Conservation (phyloP, 2,888 invertebrate genomes). For the Drosophila emarginata region DNA sequence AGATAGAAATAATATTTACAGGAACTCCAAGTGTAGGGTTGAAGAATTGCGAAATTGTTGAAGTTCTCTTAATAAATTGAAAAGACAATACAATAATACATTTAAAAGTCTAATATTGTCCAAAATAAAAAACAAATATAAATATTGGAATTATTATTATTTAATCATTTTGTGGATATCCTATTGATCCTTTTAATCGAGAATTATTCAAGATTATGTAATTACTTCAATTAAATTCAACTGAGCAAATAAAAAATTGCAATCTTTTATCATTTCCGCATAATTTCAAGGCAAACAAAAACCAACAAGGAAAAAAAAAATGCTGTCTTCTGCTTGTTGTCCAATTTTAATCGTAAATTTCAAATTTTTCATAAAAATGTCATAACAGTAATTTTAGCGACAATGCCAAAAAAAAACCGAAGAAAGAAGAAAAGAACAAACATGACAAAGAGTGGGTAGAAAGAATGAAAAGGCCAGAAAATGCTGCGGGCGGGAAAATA, state of each 20-base stretch:
- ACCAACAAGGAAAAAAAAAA: conserved; percentile 10
- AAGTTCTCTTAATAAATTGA: too few relatives aligned
- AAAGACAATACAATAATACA: too few relatives aligned
- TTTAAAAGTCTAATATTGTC: too few relatives aligned
- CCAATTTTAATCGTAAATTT: conserved; percentile 76
- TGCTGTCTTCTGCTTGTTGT: conserved; percentile 53
- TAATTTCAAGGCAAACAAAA: conserved; percentile 27
- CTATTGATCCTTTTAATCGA: not conserved
- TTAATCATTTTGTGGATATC: too few relatives aligned
- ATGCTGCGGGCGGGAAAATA: conserved; percentile 38
- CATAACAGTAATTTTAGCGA: conserved; percentile 75
- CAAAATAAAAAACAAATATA: too few relatives aligned
- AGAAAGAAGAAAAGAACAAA: conserved; percentile 30
- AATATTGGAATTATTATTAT: too few relatives aligned
- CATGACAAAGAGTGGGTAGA: conserved; percentile 22
- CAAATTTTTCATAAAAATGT: conserved; percentile 78
- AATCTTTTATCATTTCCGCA: conserved; percentile 53
- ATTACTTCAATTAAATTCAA: not conserved
- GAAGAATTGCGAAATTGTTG: too few relatives aligned
- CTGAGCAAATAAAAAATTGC: conserved; percentile 43
- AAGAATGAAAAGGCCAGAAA: conserved; percentile 46
- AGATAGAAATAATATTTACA: too few relatives aligned
- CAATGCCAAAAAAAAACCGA: conserved; percentile 41
- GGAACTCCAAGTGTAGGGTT: too few relatives aligned
- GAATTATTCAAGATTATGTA: not conserved